phyloP scores from a whole-genome alignment of 2,113 vertebrate species.

The Rousettus leschenaultii region DNA sequence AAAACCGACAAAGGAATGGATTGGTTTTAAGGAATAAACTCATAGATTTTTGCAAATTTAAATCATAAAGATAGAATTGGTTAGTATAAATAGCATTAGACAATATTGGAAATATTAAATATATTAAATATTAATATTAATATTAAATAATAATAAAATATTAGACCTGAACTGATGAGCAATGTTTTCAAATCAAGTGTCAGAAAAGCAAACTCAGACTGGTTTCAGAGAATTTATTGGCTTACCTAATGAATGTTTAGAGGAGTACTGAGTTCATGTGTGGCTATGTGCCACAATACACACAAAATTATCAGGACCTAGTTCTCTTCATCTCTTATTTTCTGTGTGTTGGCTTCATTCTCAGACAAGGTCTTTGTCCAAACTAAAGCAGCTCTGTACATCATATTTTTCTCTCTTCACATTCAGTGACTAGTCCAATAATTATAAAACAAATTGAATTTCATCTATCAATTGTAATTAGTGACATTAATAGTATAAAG shows the following conservation, averaged over 20 bases:
- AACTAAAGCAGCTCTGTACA: background rate
- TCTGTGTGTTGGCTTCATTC: background rate
- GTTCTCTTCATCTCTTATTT: background rate
- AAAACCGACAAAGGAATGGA: background rate
- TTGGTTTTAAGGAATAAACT: background rate
- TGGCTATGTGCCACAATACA: background rate
- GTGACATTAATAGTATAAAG: background rate
- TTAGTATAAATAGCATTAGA: background rate
- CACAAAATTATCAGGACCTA: background rate
- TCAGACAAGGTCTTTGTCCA: background rate
- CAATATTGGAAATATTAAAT: no score
- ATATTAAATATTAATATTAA: no score
- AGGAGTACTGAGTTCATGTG: background rate
- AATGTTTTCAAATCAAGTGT: background rate
- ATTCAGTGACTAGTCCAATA: background rate
- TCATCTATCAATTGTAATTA: background rate
- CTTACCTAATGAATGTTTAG: background rate
- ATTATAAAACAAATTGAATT: background rate
- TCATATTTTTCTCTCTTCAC: background rate
- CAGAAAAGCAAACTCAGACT: background rate
- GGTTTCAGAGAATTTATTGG: background rate
- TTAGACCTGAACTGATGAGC: background rate
- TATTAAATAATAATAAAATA: background rate
- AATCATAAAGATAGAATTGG: background rate
- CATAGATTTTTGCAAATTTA: background rate